Percentiles rank a stretch among this genome's conserved stretches.
Evolutionary conservation across 2,797 vertebrate species (phyloP).

Genomic region (Chelon labrosus): DNA sequence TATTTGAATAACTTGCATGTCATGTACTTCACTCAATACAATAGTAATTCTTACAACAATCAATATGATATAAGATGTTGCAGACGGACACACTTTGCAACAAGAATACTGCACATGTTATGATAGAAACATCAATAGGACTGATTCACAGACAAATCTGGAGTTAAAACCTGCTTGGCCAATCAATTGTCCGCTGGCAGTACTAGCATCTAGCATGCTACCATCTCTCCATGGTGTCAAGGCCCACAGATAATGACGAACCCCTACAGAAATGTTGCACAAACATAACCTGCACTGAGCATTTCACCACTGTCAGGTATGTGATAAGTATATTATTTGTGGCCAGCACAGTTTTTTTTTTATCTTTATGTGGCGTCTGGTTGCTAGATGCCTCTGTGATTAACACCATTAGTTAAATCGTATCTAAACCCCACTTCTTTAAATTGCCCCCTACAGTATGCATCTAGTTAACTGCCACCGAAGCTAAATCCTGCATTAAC

Average conservation of each 20-base stretch:
- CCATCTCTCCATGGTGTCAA: too few relatives aligned
- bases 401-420: conserved; percentile 1
- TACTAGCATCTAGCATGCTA: too few relatives aligned
- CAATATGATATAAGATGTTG: conserved; percentile 18
- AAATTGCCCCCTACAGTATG: not conserved
- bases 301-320: not conserved
- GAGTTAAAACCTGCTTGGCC: too few relatives aligned
- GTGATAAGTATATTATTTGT: conserved; percentile 4
- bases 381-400: conserved; percentile 13
- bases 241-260: not conserved
- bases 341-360: not conserved
- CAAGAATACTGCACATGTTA: conserved; percentile 6
- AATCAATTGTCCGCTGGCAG: too few relatives aligned
- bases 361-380: conserved; percentile 10
- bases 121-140: not conserved
- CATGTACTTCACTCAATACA: not conserved
- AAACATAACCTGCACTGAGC: not conserved
- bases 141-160: not conserved
- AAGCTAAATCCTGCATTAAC: conserved; percentile 29
- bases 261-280: not conserved
- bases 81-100: not conserved
- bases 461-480: conserved; percentile 7
- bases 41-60: not conserved
- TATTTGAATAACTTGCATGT: not conserved
- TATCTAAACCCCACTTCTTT: not conserved